These are phyloP conservation scores for Aphidius gifuensis DNA, from an alignment of 1,140 invertebrate genomes.

Conservation along the genomic window DNA sequence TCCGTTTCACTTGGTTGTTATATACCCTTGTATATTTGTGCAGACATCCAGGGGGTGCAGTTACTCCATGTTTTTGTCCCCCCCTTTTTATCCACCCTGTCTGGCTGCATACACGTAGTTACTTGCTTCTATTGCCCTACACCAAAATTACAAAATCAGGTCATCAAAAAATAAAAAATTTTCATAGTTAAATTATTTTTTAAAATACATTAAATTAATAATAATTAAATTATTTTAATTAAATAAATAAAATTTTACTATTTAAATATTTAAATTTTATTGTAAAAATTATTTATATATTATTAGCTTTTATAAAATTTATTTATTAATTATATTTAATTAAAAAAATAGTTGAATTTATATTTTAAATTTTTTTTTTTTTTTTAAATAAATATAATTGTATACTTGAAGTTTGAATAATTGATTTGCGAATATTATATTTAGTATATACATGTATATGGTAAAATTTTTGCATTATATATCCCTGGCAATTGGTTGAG, in stretches of 20 bases:
- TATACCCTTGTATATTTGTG: conserved; percentile 41
- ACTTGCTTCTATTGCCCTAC: conserved; percentile 27
- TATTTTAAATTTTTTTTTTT: not conserved
- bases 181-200: not conserved
- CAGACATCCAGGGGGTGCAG: conserved; percentile 50
- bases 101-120: conserved; percentile 47
- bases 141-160: conserved; percentile 25
- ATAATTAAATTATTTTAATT: not conserved
- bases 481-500: conserved; percentile 2
- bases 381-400: not conserved
- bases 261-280: no score
- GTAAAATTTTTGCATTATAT: conserved; percentile 14
- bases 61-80: conserved; percentile 21
- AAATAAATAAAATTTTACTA: no score
- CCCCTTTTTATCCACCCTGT: conserved; percentile 34
- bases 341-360: not conserved
- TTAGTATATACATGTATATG: not conserved
- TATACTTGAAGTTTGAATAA: no score
- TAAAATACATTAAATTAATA: conserved; percentile 8
- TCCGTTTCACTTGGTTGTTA: not conserved
- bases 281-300: no score
- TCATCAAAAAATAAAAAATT: conserved; percentile 7
- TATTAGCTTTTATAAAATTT: no score
- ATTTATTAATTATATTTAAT: no score
- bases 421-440: no score